Evolutionary conservation across 2,888 invertebrate species (phyloP).

Genomic region (Ectemnius cavifrons): DNA sequence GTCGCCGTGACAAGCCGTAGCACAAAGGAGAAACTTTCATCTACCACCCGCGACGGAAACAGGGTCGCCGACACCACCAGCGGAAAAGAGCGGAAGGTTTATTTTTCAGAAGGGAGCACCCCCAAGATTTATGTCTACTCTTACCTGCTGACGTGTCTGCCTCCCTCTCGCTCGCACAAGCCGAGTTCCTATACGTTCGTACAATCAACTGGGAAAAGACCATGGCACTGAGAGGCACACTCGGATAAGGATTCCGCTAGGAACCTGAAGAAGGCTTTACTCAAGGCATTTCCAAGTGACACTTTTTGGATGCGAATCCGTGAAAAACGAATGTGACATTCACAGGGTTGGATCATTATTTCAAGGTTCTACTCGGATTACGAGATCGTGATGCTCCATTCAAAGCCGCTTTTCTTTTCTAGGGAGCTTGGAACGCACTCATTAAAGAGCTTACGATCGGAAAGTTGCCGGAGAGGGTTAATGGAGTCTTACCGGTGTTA

Average conservation of each 20-base stretch:
- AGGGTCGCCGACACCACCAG: slow-evolving; percentile 52
- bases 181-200: background rate
- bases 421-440: background rate
- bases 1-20: slow-evolving; percentile 57
- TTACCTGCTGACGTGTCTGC: slow-evolving; percentile 55
- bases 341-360: background rate
- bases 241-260: no score
- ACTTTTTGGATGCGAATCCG: no score
- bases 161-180: background rate
- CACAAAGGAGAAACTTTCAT: slow-evolving; percentile 67
- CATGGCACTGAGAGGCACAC: no score
- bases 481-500: slow-evolving; percentile 2
- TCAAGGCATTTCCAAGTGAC: no score
- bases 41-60: slow-evolving; percentile 64
- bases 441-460: slow-evolving; percentile 5
- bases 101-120: slow-evolving; percentile 59
- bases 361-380: background rate
- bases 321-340: no score
- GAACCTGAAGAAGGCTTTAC: no score
- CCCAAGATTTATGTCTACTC: slow-evolving; percentile 59
- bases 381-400: background rate
- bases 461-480: background rate
- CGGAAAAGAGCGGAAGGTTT: slow-evolving; percentile 62
- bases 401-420: background rate
- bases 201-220: no score